Conservation (phyloP, 1,140 invertebrate genomes). For the Drosophila pectinifera region DNA sequence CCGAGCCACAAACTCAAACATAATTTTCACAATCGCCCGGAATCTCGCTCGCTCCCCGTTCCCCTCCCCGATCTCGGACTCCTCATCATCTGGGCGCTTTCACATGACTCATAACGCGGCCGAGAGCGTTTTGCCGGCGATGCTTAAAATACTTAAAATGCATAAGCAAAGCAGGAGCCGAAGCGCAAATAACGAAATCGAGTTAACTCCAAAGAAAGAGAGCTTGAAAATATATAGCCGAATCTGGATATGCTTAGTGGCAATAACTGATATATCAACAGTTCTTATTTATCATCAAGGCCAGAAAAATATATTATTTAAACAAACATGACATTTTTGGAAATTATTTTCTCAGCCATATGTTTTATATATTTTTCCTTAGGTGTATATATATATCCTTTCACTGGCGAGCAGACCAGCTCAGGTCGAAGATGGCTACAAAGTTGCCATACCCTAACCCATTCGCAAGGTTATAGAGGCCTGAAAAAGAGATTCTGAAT, state of each 20-base stretch:
- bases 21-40: slow-evolving; percentile 77
- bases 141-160: slow-evolving; percentile 64
- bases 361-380: neutral
- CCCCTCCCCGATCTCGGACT: slow-evolving; percentile 10
- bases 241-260: slow-evolving; percentile 30
- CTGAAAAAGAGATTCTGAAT: slow-evolving; percentile 77
- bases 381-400: slow-evolving; percentile 2
- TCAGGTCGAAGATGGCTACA: slow-evolving; percentile 21
- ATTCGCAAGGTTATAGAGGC: slow-evolving; percentile 41
- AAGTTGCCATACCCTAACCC: slow-evolving; percentile 46
- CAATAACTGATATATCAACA: neutral
- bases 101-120: slow-evolving; percentile 79
- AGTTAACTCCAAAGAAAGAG: slow-evolving; percentile 35
- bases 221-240: slow-evolving; percentile 9
- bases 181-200: slow-evolving; percentile 47
- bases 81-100: slow-evolving; percentile 66
- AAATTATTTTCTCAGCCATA: too few relatives aligned
- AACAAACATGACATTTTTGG: too few relatives aligned
- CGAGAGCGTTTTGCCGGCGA: slow-evolving; percentile 65
- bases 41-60: slow-evolving; percentile 51
- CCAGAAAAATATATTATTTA: too few relatives aligned
- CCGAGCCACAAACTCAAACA: slow-evolving; percentile 66
- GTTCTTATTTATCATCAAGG: too few relatives aligned
- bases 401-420: slow-evolving; percentile 4
- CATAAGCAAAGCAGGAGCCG: slow-evolving; percentile 54